These are phyloP conservation scores for Drosophila falleni DNA, from an alignment of 2,888 invertebrate species.

Conservation along the genomic window DNA sequence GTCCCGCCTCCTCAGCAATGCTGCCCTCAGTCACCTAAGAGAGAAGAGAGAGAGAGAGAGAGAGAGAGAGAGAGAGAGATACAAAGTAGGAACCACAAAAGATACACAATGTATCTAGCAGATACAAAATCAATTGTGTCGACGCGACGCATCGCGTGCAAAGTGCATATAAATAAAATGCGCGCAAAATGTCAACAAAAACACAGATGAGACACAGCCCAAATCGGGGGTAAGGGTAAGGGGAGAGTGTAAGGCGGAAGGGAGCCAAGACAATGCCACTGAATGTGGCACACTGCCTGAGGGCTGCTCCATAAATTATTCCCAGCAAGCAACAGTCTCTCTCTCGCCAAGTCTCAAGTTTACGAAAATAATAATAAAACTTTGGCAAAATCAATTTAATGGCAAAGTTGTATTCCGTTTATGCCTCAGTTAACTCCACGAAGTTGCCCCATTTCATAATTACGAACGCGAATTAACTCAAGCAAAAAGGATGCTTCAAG, in stretches of 20 bases:
- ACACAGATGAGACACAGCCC: slow-evolving; percentile 21
- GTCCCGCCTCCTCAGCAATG: slow-evolving; percentile 92
- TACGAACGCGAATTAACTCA: slow-evolving; percentile 23
- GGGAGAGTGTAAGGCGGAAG: too few species aligned
- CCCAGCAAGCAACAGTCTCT: slow-evolving; percentile 1
- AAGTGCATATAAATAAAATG: slow-evolving; percentile 79
- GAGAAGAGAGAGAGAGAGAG: slow-evolving; percentile 7
- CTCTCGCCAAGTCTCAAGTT: slow-evolving; percentile 9
- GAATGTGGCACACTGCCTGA: slow-evolving; percentile 39
- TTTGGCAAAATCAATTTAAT: slow-evolving; percentile 56
- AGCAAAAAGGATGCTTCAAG: slow-evolving; percentile 23
- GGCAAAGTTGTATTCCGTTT: slow-evolving; percentile 29
- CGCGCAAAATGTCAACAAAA: slow-evolving; percentile 79
- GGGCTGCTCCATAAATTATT: slow-evolving; percentile 53
- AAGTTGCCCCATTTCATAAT: slow-evolving; percentile 25
- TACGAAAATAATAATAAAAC: slow-evolving; percentile 38
- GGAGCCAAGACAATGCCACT: slow-evolving; percentile 31
- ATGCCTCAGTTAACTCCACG: slow-evolving; percentile 25
- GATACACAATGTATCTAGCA: slow-evolving; percentile 33
- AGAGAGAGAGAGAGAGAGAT: background rate
- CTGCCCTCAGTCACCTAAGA: slow-evolving; percentile 92
- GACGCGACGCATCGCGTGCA: slow-evolving; percentile 48
- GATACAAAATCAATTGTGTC: slow-evolving; percentile 58
- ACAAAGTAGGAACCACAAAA: slow-evolving; percentile 20
- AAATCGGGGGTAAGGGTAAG: slow-evolving; percentile 1